phyloP scores from a whole-genome alignment of 2,888 invertebrate genomes.

The Caenorhabditis sp. region DNA sequence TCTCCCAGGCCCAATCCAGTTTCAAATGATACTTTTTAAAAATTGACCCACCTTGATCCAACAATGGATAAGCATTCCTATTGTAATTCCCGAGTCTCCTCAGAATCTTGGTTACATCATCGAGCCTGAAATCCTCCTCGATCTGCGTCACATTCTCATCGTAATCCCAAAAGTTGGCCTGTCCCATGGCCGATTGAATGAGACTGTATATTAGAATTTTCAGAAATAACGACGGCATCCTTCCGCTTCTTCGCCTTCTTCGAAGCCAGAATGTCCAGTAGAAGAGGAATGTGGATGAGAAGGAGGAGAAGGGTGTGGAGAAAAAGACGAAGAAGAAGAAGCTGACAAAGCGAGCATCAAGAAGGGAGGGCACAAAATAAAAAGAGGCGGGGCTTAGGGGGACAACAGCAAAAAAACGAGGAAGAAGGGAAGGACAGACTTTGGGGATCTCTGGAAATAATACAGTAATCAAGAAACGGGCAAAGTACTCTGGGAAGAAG shows the following conservation, averaged over 20 bases:
- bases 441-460: background rate
- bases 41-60: conserved; percentile 71
- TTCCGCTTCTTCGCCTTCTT: conserved; percentile 19
- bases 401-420: conserved; percentile 1
- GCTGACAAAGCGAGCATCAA: conserved; percentile 44
- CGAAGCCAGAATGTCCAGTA: conserved; percentile 16
- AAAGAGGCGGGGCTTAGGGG: conserved; percentile 50
- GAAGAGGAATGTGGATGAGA: conserved; percentile 16
- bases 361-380: conserved; percentile 42
- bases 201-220: conserved; percentile 59
- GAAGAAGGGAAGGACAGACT: background rate
- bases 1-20: background rate
- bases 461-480: conserved; percentile 1
- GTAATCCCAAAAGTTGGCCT: conserved; percentile 52
- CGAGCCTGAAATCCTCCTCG: conserved; percentile 58
- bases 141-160: conserved; percentile 55
- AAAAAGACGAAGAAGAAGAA: conserved; percentile 12
- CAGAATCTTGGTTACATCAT: conserved; percentile 71
- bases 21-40: too few relatives aligned
- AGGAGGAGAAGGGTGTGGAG: conserved; percentile 8
- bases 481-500: conserved; percentile 16
- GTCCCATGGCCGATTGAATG: conserved; percentile 19
- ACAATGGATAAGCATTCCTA: conserved; percentile 72
- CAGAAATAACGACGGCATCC: conserved; percentile 50
- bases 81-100: conserved; percentile 68